Conservation (phyloP, 2,113 vertebrate genomes). For the Diadophis punctatus region DNA sequence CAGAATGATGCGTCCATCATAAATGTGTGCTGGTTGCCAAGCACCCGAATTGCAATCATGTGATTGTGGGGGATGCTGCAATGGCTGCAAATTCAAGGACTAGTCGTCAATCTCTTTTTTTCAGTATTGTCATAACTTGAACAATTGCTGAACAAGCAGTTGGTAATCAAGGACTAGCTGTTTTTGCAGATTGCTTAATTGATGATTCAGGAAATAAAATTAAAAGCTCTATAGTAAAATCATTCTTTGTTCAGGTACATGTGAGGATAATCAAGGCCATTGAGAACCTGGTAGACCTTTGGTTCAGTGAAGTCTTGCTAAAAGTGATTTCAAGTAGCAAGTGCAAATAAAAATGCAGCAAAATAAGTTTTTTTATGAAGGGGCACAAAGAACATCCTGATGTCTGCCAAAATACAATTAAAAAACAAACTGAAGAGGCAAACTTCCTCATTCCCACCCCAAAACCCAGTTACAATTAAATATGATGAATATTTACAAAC, state of each 20-base stretch:
- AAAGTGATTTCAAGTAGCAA: background rate
- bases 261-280: background rate
- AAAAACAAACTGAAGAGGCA: background rate
- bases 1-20: background rate
- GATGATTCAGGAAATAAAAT: background rate
- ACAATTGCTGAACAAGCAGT: background rate
- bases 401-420: background rate
- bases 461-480: background rate
- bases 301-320: background rate
- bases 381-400: background rate
- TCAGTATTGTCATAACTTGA: background rate
- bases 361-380: background rate
- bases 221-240: background rate
- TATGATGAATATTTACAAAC: background rate
- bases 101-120: background rate
- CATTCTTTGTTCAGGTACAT: background rate
- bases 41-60: background rate
- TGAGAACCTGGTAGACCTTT: background rate
- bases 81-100: background rate
- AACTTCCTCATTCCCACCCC: background rate
- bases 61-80: background rate
- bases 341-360: background rate
- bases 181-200: background rate
- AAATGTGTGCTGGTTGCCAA: background rate
- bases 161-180: background rate